Evolutionary conservation across 2,888 invertebrate genomes (phyloP).

Genomic region (Hydraecia micacea): DNA sequence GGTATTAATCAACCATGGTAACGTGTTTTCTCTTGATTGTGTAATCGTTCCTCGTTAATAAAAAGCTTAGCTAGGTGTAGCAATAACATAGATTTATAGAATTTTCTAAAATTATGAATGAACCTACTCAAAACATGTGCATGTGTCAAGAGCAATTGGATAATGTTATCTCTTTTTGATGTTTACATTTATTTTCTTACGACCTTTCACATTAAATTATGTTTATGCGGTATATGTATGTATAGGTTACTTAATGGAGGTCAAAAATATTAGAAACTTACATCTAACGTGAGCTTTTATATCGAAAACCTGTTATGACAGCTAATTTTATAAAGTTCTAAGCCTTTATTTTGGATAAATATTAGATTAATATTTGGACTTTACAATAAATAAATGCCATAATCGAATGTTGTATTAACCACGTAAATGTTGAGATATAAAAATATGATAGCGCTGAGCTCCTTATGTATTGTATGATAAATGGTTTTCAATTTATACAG

Average conservation of each 20-base stretch:
- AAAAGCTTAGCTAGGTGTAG: not conserved
- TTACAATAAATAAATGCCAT: conserved; percentile 48
- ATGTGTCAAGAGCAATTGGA: not conserved
- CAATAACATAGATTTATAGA: not conserved
- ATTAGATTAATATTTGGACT: conserved; percentile 52
- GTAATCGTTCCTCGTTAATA: not conserved
- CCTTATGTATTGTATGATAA: conserved; percentile 85
- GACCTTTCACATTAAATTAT: conserved; percentile 39
- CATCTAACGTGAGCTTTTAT: not conserved
- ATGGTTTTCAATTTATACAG: conserved; percentile 88
- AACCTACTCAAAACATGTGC: not conserved
- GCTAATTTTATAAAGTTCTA: conserved; percentile 31
- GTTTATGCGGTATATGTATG: conserved; percentile 14
- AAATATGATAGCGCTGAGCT: conserved; percentile 78
- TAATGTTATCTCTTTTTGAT: not conserved
- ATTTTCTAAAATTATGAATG: conserved; percentile 5
- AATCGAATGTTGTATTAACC: conserved; percentile 61
- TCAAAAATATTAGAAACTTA: conserved; percentile 4
- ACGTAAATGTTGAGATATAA: conserved; percentile 69
- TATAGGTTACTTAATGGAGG: conserved; percentile 6
- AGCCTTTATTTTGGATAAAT: conserved; percentile 44
- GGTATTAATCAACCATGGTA: conserved; percentile 22
- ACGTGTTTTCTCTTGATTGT: conserved; percentile 15
- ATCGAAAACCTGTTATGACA: conserved; percentile 28
- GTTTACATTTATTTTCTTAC: conserved; percentile 7